These are phyloP conservation scores for Neofelis nebulosa DNA, from an alignment of 2,113 vertebrate species.

Conservation along the genomic window DNA sequence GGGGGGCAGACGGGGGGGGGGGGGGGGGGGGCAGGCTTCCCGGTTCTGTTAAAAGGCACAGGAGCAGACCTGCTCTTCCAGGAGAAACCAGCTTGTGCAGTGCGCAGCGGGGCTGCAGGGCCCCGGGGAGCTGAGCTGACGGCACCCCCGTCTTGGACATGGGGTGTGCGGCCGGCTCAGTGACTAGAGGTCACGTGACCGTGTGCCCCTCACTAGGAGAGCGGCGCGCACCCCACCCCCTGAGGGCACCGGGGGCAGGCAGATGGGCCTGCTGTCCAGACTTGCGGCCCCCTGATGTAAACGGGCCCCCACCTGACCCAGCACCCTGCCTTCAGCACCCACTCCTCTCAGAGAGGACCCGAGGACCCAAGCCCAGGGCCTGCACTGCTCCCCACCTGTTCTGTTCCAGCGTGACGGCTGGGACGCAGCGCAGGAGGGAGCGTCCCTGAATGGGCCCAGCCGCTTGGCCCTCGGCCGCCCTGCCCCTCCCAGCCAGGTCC, in stretches of 20 bases:
- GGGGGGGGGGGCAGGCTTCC: rapidly evolving
- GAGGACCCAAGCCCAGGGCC: background rate
- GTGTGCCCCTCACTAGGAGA: background rate
- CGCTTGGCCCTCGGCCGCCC: rapidly evolving
- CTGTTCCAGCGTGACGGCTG: rapidly evolving
- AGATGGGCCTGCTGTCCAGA: background rate
- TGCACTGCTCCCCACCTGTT: rapidly evolving
- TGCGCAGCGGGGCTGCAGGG: rapidly evolving
- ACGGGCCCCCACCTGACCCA: rapidly evolving
- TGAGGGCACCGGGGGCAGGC: rapidly evolving
- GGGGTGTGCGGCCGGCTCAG: rapidly evolving
- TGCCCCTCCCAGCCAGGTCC: rapidly evolving
- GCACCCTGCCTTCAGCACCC: too few species aligned
- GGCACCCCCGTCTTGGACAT: rapidly evolving
- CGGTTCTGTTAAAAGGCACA: rapidly evolving
- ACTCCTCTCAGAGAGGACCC: rapidly evolving
- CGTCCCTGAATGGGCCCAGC: rapidly evolving
- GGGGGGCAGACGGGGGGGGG: rapidly evolving
- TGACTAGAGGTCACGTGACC: background rate
- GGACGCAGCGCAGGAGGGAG: background rate
- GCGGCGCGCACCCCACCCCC: rapidly evolving
- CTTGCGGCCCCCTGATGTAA: background rate
- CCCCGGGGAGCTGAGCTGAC: background rate
- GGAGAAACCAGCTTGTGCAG: rapidly evolving
- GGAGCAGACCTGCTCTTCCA: rapidly evolving